Percentiles rank a stretch among this genome's conserved stretches.
Evolutionary conservation across 2,888 invertebrate genomes (phyloP).

Genomic region (Pyrocoelia pectoralis): DNA sequence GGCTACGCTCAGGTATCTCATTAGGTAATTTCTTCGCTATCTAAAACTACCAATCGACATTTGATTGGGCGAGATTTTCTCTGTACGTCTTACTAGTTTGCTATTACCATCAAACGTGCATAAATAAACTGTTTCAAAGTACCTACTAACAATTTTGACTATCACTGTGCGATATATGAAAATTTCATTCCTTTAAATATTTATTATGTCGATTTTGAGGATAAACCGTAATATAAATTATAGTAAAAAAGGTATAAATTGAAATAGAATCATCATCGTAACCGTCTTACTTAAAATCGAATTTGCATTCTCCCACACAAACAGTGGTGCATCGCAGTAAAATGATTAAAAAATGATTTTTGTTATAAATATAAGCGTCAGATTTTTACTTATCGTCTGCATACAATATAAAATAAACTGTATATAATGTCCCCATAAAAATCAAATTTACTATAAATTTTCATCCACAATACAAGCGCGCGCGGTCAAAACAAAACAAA

Average conservation of each 20-base stretch:
- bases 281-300: not conserved
- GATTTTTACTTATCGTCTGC: constrained; percentile 11
- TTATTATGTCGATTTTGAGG: too few relatives aligned
- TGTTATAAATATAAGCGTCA: constrained; percentile 8
- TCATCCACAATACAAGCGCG: constrained; percentile 26
- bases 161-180: too few relatives aligned
- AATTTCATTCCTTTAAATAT: too few relatives aligned
- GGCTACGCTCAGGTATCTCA: too few relatives aligned
- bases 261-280: not conserved
- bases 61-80: too few relatives aligned
- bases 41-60: too few relatives aligned
- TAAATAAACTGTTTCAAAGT: too few relatives aligned
- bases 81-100: too few relatives aligned
- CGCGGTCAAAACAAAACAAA: constrained; percentile 38
- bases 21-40: too few relatives aligned
- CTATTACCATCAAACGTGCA: too few relatives aligned
- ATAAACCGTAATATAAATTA: too few relatives aligned
- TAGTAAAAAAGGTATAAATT: not conserved
- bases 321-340: not conserved
- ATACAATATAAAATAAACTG: constrained; percentile 21
- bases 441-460: constrained; percentile 35
- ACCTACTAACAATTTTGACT: too few relatives aligned
- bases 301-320: not conserved
- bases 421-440: constrained; percentile 28
- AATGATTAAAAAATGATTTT: constrained; percentile 1